Base-by-base conservation (phyloP, 2,113 vertebrate species). In the Clarias gariepinus region DNA sequence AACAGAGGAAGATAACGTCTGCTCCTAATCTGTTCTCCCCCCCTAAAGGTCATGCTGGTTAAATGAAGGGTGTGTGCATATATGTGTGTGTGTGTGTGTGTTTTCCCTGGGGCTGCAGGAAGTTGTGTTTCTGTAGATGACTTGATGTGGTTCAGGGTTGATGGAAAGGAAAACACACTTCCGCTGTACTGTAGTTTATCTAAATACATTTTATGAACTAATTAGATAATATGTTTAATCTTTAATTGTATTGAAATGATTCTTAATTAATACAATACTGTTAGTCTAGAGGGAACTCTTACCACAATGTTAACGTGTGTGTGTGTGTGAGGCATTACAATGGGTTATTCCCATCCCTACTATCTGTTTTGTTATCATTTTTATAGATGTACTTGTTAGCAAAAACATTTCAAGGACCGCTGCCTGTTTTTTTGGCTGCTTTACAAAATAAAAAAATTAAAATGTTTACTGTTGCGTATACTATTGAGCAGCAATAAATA, bases 1-100 rank as follows among this genome's bases (percentile, higher is more conserved):
- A 89, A 61, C 78, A 82, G 76, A 63, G 6, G 21, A 33, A 81
- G 89, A 89, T 90, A 90, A 89, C 53, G 80, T 78, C 88, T 82
- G 28, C 55, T 73, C 63, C 47, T 25, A 79, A 78, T 89, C 73
- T 81, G 74, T 61, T 33, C 81, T 60, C 47, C 55, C 76, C 76
- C 76, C 68, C 69, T 52, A 86, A 89, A 86, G 88, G 88, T 90
- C 89, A 89, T 23, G n/a, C 41, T 61, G 53, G 63, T 82, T 71
- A 76, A 80, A 84, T 84, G 66, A 55, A 81, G 76, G 57, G 84
- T 55, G 28, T 55, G 21, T 41, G 58, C 61, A 64, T 86, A 7
- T 8, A 7, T 47, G 47, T 47, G 47, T 47, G 47, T 55, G 21
- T 55, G 58, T 69, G 74, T 86, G 79, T 76, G 8, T 84, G 36